Conservation (phyloP, 2,888 invertebrate genomes). For the Machimus atricapillus region DNA sequence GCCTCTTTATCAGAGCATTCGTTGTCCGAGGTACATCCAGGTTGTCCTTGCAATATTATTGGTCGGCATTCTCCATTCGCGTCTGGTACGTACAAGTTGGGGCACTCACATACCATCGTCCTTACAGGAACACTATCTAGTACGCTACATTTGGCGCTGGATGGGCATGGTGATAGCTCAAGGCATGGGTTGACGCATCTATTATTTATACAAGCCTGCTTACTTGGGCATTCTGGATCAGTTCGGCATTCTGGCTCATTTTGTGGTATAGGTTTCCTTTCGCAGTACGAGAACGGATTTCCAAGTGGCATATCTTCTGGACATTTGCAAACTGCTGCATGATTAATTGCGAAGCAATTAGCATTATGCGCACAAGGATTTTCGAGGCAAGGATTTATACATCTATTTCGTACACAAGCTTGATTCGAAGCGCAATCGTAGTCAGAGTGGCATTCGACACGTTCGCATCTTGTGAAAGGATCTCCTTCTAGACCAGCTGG, state of each 20-base stretch:
- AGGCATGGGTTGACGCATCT: slow-evolving; percentile 81
- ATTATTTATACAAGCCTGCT: slow-evolving; percentile 80
- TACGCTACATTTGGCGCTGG: slow-evolving; percentile 79
- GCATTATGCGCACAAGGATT: slow-evolving; percentile 86
- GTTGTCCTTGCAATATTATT: slow-evolving; percentile 69
- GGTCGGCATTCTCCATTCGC: slow-evolving; percentile 79
- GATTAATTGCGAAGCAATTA: slow-evolving; percentile 79
- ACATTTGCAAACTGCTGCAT: slow-evolving; percentile 82
- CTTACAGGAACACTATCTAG: slow-evolving; percentile 85
- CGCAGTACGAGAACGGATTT: slow-evolving; percentile 80
- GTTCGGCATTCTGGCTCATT: slow-evolving; percentile 75
- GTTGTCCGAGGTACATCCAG: slow-evolving; percentile 79
- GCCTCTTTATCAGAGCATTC: slow-evolving; percentile 82
- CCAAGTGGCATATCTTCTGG: slow-evolving; percentile 80
- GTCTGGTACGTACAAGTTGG: slow-evolving; percentile 83
- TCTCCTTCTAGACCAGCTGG: slow-evolving; percentile 79
- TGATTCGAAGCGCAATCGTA: slow-evolving; percentile 80
- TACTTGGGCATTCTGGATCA: slow-evolving; percentile 82
- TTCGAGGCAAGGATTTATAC: slow-evolving; percentile 78
- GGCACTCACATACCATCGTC: slow-evolving; percentile 88
- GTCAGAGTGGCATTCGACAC: slow-evolving; percentile 79
- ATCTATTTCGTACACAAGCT: slow-evolving; percentile 75
- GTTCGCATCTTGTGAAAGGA: slow-evolving; percentile 78
- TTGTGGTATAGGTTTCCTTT: slow-evolving; percentile 63
- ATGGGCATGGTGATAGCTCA: slow-evolving; percentile 77